Evolutionary conservation across 2,888 invertebrate species (phyloP).

Genomic region (Amiota communis): DNA sequence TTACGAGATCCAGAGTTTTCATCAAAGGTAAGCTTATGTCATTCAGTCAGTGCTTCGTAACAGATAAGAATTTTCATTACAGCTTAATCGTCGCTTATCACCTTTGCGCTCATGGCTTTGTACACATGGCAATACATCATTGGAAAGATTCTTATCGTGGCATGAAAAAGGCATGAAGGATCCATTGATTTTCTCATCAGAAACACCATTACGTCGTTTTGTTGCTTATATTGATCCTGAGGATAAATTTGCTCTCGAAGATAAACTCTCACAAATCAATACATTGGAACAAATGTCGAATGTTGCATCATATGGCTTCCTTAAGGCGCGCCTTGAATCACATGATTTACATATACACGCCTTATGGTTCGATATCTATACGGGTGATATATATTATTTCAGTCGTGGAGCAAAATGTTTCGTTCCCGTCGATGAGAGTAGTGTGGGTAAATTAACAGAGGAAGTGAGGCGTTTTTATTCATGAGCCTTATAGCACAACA

Average conservation of each 20-base stretch:
- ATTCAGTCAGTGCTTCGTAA: not conserved
- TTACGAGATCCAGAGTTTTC: slow-evolving; percentile 86
- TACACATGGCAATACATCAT: slow-evolving; percentile 86
- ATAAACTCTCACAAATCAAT: slow-evolving; percentile 96
- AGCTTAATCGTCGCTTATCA: slow-evolving; percentile 85
- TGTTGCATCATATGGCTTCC: slow-evolving; percentile 92
- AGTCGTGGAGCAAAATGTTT: slow-evolving; percentile 90
- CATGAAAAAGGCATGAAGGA: slow-evolving; percentile 76
- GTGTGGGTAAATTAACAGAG: slow-evolving; percentile 81
- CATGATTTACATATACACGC: slow-evolving; percentile 93
- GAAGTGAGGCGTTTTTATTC: slow-evolving; percentile 89
- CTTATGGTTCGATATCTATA: slow-evolving; percentile 98
- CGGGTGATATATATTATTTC: slow-evolving; percentile 96
- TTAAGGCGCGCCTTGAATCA: slow-evolving; percentile 85
- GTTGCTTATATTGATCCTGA: slow-evolving; percentile 96
- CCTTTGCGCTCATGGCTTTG: slow-evolving; percentile 94
- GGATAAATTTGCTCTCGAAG: slow-evolving; percentile 88
- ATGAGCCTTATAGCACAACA: slow-evolving; percentile 62
- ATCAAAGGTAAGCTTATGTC: slow-evolving; percentile 75
- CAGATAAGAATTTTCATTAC: slow-evolving; percentile 35
- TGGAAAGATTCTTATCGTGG: slow-evolving; percentile 87
- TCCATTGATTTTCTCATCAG: slow-evolving; percentile 88
- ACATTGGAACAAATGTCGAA: slow-evolving; percentile 94
- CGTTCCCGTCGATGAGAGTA: slow-evolving; percentile 88
- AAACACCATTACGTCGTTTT: slow-evolving; percentile 89